These are phyloP conservation scores for Gisinianus flammeolus DNA, from an alignment of 2,888 invertebrate species.

Conservation along the genomic window DNA sequence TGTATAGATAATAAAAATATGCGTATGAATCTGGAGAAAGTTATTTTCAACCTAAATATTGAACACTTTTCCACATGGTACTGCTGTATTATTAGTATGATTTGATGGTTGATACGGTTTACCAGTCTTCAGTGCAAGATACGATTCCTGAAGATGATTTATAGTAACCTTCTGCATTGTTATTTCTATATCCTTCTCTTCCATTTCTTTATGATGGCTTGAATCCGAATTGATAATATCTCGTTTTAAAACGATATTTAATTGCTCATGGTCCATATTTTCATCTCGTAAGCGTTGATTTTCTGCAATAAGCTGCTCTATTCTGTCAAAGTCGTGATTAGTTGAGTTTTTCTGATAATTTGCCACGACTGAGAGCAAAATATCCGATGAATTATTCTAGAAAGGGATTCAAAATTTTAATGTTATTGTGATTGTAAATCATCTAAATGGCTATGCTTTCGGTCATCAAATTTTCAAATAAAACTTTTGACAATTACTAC, in stretches of 20 bases:
- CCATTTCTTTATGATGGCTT: slow-evolving; percentile 17
- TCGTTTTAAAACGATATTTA: neutral
- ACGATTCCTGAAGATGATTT: slow-evolving; percentile 56
- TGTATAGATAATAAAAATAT: neutral
- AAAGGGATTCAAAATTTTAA: too few species aligned
- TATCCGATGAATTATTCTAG: too few species aligned
- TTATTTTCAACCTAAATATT: neutral
- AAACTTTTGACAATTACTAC: too few species aligned
- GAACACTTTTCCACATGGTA: slow-evolving; percentile 41
- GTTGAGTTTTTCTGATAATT: neutral
- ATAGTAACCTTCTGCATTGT: slow-evolving; percentile 59
- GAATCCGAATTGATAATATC: neutral
- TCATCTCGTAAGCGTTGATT: slow-evolving; percentile 25
- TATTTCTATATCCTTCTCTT: slow-evolving; percentile 53
- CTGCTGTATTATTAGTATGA: slow-evolving; percentile 14
- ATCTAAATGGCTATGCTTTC: too few species aligned
- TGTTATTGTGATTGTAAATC: too few species aligned
- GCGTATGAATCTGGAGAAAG: neutral
- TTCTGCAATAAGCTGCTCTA: slow-evolving; percentile 14
- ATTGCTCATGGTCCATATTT: neutral
- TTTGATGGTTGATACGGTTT: slow-evolving; percentile 48
- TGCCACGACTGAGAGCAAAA: too few species aligned
- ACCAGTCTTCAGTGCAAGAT: slow-evolving; percentile 54
- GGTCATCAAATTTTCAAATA: too few species aligned
- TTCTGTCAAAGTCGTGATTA: neutral